Percentiles rank a stretch among this genome's conserved stretches.
These are phyloP conservation scores for Rhopilema esculentum DNA, from an alignment of 30 jellyfish, hydroid and myxozoan genomes.

Conservation along the genomic window DNA sequence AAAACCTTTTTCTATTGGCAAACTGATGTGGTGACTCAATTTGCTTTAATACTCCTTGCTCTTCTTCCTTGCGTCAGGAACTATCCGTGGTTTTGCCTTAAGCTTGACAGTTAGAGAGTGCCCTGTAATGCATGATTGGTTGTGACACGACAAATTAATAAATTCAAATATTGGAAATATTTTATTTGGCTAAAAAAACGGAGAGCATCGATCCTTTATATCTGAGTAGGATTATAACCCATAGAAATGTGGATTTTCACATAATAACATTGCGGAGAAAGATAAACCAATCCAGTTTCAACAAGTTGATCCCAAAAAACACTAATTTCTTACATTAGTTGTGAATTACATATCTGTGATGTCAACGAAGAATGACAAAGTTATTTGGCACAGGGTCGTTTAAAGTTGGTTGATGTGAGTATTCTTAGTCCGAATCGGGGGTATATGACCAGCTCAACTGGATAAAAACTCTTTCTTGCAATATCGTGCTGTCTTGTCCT, in stretches of 20 bases:
- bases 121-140: neutral
- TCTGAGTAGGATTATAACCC: neutral
- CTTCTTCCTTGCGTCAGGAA: neutral
- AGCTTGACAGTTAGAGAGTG: neutral
- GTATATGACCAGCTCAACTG: too few species aligned
- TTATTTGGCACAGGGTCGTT: too few species aligned
- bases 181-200: neutral
- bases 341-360: too few species aligned
- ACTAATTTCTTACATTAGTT: too few species aligned
- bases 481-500: too few species aligned
- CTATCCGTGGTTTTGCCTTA: neutral
- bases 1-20: neutral
- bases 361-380: too few species aligned
- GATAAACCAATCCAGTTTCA: neutral
- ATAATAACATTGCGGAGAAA: neutral
- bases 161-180: neutral
- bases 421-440: too few species aligned
- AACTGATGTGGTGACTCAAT: neutral
- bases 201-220: neutral
- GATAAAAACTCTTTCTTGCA: too few species aligned
- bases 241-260: too few species aligned
- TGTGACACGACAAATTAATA: neutral
- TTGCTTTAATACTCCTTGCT: neutral
- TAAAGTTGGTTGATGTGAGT: too few species aligned
- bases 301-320: neutral